Conservation (phyloP, 2,888 invertebrate genomes). For the Campoplex capitator region DNA sequence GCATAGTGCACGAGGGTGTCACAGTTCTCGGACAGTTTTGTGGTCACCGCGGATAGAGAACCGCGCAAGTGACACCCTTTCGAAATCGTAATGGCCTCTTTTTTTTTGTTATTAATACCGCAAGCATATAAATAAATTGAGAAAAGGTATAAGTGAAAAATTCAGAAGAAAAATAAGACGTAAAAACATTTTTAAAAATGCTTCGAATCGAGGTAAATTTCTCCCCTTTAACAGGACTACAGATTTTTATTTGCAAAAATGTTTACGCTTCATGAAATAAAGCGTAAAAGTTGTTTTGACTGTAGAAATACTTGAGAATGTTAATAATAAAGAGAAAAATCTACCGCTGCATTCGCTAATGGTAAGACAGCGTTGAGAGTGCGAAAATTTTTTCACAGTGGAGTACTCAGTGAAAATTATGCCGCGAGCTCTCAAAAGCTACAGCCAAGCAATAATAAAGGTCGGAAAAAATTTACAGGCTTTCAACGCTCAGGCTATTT, state of each 20-base stretch:
- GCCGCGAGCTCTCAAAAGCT: too few species aligned
- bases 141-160: not conserved
- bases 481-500: constrained; percentile 10
- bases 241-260: not conserved
- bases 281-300: not conserved
- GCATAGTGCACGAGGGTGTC: constrained; percentile 13
- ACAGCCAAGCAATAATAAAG: not conserved
- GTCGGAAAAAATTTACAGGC: not conserved
- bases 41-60: not conserved
- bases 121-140: not conserved
- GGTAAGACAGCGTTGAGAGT: constrained; percentile 2
- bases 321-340: constrained; percentile 4
- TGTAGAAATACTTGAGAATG: not conserved
- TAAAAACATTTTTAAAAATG: not conserved
- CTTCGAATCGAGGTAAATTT: not conserved
- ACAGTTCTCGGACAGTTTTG: constrained; percentile 16
- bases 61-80: constrained; percentile 16
- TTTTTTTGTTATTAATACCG: not conserved
- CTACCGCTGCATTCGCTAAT: not conserved
- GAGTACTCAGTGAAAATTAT: not conserved
- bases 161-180: not conserved
- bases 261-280: not conserved
- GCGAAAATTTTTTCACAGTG: constrained; percentile 5
- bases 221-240: not conserved
- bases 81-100: constrained; percentile 9